Percentiles rank a stretch among this genome's conserved stretches.
These are phyloP conservation scores for Linepithema humile DNA, from an alignment of 1,140 invertebrate genomes.

Conservation along the genomic window DNA sequence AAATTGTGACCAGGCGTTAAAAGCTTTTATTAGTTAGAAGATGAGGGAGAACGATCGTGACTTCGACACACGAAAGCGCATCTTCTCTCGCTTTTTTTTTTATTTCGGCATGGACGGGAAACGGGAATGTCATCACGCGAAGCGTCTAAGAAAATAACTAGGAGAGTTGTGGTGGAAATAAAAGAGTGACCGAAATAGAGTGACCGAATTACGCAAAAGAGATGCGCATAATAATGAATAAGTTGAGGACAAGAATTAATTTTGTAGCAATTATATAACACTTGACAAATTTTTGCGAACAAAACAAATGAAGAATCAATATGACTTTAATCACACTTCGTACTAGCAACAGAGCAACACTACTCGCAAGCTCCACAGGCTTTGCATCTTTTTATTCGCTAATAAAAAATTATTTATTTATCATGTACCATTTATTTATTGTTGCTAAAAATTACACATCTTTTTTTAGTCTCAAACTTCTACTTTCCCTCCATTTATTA, in stretches of 20 bases:
- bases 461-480: conserved; percentile 10
- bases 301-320: conserved; percentile 12
- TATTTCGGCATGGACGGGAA: conserved; percentile 55
- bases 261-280: background rate
- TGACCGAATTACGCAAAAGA: conserved; percentile 9
- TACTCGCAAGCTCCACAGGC: conserved; percentile 18
- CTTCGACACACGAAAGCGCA: conserved; percentile 49
- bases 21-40: conserved; percentile 72
- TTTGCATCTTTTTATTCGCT: conserved; percentile 33
- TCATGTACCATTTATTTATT: background rate
- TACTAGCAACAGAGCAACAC: background rate
- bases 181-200: conserved; percentile 23
- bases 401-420: conserved; percentile 26
- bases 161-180: background rate
- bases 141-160: conserved; percentile 63
- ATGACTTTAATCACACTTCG: conserved; percentile 38
- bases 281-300: conserved; percentile 5
- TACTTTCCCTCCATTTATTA: background rate
- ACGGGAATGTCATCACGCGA: conserved; percentile 32
- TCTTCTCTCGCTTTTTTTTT: conserved; percentile 43
- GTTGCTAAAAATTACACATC: conserved; percentile 3
- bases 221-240: background rate
- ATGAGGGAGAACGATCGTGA: conserved; percentile 40
- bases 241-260: background rate
- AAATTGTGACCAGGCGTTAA: conserved; percentile 65